A percentile compares a stretch with the other conserved stretches of the same genome.
Conservation (phyloP, 2,888 invertebrate genomes). For the Rhorus exstirpatorius region DNA sequence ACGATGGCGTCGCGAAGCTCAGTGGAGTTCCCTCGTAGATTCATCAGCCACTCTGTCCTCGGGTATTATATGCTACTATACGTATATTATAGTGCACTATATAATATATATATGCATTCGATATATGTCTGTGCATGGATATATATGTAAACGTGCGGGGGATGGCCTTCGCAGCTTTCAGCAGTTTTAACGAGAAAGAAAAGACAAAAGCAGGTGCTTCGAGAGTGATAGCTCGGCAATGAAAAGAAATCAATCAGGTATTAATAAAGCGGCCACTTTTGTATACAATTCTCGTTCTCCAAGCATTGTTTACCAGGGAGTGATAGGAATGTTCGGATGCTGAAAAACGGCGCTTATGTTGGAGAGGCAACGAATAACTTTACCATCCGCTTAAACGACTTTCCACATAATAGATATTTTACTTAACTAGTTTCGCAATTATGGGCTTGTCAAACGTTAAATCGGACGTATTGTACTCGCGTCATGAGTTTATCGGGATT, state of each 20-base stretch:
- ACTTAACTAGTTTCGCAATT: no score
- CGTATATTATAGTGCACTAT: not conserved
- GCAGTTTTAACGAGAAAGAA: slow-evolving; percentile 51
- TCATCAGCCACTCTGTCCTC: slow-evolving; percentile 1
- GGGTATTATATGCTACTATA: slow-evolving; percentile 7
- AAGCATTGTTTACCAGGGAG: slow-evolving; percentile 6
- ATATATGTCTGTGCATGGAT: no score
- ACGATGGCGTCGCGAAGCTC: slow-evolving; percentile 45
- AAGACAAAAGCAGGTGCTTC: slow-evolving; percentile 53
- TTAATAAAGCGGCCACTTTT: slow-evolving; percentile 68
- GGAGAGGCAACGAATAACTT: not conserved
- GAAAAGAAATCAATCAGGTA: slow-evolving; percentile 69
- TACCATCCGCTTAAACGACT: not conserved
- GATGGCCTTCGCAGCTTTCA: slow-evolving; percentile 27
- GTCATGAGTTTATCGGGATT: no score
- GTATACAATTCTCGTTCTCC: not conserved
- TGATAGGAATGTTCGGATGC: not conserved
- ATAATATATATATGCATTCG: not conserved
- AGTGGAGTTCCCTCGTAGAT: slow-evolving; percentile 26
- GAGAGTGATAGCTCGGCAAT: slow-evolving; percentile 42
- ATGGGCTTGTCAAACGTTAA: no score
- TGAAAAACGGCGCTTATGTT: not conserved
- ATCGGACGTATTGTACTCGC: no score
- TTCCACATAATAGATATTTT: no score
- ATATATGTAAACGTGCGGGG: slow-evolving; percentile 7